Base-by-base conservation (phyloP, 2,113 vertebrate species). In the Puffinus mauretanicus region DNA sequence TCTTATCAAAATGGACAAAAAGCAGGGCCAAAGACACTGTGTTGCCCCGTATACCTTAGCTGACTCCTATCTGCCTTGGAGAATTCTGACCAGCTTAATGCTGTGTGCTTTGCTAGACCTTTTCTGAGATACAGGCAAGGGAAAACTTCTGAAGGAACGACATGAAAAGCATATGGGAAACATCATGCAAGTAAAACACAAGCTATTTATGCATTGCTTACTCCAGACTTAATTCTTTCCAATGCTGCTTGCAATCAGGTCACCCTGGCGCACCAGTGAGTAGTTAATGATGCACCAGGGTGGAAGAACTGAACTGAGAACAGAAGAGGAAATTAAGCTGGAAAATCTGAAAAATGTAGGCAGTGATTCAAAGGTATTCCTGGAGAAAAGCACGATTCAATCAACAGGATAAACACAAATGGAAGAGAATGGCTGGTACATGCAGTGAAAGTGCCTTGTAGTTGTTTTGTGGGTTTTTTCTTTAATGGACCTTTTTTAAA, bases 201-300 rank as follows among this genome's bases (percentile, higher is more conserved):
- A 61, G n/a, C 71, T 91, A 10, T 85, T 94, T 96, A 34, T 34
- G 2, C 0, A 0, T 46, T 72, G 62, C 49, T 77, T 90, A 32
- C 58, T 93, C 73, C 62, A 72, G 78, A 65, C 3, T 25, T 66
- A 58, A 90, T 91, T 77, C 75, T 81, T 94, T 76, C 84, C 85
- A 38, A 3, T 19, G 58, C 6, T 70, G 20, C 61, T 73, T 73
- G 71, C 82, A 81, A 2, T 75, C 58, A 17, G 76, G 92, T 95
- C 67, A 5, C 4, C 3, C 85, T 93, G 94, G 79, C 2, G 2
- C 79, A 83, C 46, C 66, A 62, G n/a, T 46, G 77, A 76, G 65
- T 55, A 66, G 82, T 70, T 96, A 73, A 85, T 93, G 94, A 86
- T 93, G 94, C 92, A 92, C 90, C 29, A 38, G 90, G 46, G 71